phyloP scores from a whole-genome alignment of 2,888 invertebrate genomes.

The Limnephilus rhombicus region DNA sequence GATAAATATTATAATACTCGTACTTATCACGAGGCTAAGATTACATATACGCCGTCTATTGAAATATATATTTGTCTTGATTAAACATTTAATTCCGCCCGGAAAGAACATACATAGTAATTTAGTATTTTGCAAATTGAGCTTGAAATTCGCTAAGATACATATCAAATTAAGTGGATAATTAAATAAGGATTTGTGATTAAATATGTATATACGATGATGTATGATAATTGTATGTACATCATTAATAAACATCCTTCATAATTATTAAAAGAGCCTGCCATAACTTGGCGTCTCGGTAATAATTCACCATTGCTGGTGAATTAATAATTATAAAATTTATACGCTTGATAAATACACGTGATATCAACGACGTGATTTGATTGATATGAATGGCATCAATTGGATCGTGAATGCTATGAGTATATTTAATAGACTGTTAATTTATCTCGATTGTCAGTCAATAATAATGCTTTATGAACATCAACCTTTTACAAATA shows the following conservation, averaged over 20 bases:
- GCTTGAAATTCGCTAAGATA: not conserved
- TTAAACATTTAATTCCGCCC: not conserved
- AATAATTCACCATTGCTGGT: not conserved
- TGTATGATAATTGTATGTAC: not conserved
- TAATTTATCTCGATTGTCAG: not conserved
- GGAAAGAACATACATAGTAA: not conserved
- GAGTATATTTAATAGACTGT: not conserved
- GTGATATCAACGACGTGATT: not conserved
- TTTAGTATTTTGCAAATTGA: not conserved
- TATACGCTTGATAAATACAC: conserved; percentile 6
- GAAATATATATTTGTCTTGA: not conserved
- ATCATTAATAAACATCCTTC: conserved; percentile 14
- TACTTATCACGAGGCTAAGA: too few species aligned
- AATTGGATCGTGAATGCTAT: not conserved
- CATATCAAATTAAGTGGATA: not conserved
- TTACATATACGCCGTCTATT: too few species aligned
- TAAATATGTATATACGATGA: not conserved
- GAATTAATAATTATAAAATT: not conserved
- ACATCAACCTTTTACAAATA: not conserved
- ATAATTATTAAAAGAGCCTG: conserved; percentile 17
- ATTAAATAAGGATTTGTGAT: not conserved
- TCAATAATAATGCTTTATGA: not conserved
- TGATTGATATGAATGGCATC: conserved; percentile 16
- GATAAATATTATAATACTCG: too few species aligned
- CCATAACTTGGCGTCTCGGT: conserved; percentile 15